Evolutionary conservation across 2,113 vertebrate genomes (phyloP).

Genomic region (Pelusios castaneus): DNA sequence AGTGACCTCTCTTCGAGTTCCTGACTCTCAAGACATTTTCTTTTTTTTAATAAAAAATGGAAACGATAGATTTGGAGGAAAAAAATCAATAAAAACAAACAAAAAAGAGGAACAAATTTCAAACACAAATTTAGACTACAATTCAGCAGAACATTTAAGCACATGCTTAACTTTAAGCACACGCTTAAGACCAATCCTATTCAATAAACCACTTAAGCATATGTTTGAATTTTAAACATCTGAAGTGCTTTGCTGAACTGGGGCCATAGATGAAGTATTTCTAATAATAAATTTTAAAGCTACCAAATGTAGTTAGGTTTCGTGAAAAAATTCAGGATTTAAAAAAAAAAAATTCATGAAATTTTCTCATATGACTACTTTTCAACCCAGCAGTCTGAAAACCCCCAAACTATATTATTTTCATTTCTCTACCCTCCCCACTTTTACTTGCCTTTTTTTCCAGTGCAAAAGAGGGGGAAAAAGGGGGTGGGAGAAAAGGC

Average conservation of each 20-base stretch:
- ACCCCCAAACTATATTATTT: not conserved
- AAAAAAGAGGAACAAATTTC: constrained; percentile 12
- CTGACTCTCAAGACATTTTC: constrained; percentile 7
- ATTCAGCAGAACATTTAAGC: not conserved
- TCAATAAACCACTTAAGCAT: not conserved
- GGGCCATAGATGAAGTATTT: not conserved
- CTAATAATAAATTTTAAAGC: not conserved
- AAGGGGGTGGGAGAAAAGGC: not conserved
- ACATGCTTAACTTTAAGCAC: not conserved
- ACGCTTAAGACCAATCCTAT: not conserved
- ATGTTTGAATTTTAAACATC: not conserved
- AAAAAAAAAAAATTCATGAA: too few relatives aligned
- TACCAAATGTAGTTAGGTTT: not conserved
- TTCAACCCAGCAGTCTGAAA: too few relatives aligned
- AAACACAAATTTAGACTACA: not conserved
- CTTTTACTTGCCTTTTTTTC: not conserved
- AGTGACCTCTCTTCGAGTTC: constrained; percentile 24
- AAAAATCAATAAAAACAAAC: constrained; percentile 23
- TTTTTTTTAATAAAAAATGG: not conserved
- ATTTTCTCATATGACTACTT: too few relatives aligned
- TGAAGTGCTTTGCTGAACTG: not conserved
- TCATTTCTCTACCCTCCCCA: not conserved
- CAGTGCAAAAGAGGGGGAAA: not conserved
- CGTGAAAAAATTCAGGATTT: not conserved
- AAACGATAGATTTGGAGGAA: constrained; percentile 34